Evolutionary conservation across 2,113 vertebrate genomes (phyloP).

Genomic region (Emydocephalus ijimae): DNA sequence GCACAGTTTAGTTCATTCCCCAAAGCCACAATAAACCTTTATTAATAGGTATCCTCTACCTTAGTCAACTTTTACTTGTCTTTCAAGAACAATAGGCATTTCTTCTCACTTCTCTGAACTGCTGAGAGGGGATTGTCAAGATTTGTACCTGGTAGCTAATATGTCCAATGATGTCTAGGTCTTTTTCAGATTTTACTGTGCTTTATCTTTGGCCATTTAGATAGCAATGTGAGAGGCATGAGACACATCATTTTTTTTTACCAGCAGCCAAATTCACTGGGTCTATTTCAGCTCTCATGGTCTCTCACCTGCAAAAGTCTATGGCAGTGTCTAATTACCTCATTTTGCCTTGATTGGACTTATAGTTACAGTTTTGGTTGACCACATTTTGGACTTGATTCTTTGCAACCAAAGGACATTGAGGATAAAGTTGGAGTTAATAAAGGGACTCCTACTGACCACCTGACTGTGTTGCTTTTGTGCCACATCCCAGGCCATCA

Average conservation of each 20-base stretch:
- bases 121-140: not conserved
- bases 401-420: too few species aligned
- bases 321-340: not conserved
- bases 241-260: not conserved
- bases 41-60: not conserved
- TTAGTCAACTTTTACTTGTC: not conserved
- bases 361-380: too few species aligned
- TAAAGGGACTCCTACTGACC: too few species aligned
- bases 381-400: too few species aligned
- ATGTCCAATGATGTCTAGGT: not conserved
- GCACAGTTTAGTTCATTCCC: not conserved
- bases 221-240: not conserved
- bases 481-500: too few species aligned
- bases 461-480: too few species aligned
- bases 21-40: not conserved
- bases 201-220: not conserved
- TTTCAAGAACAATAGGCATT: not conserved
- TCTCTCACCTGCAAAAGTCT: not conserved
- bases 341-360: too few species aligned
- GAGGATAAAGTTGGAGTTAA: too few species aligned
- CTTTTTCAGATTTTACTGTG: not conserved
- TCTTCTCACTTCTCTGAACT: not conserved
- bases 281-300: not conserved
- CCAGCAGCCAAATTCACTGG: not conserved
- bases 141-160: not conserved